These are phyloP conservation scores for Apodemia hepburni DNA, from an alignment of 2,888 invertebrate genomes.

Conservation along the genomic window DNA sequence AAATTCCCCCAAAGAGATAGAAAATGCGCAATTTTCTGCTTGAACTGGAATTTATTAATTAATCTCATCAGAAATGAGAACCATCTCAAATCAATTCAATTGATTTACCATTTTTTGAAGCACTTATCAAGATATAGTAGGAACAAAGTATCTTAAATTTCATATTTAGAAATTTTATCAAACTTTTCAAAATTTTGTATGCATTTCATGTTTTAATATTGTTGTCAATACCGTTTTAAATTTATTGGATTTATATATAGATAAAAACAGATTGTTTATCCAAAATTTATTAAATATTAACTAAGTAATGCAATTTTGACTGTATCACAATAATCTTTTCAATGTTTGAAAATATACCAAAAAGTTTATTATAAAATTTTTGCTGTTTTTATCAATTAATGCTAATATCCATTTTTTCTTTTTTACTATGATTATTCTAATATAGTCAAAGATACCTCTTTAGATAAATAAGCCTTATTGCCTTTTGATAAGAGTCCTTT, in stretches of 20 bases:
- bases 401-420: too few species aligned
- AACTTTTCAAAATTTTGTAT: background rate
- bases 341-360: too few species aligned
- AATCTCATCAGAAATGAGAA: too few species aligned
- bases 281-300: background rate
- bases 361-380: too few species aligned
- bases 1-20: too few species aligned
- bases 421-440: background rate
- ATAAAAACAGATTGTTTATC: background rate
- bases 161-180: background rate
- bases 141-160: background rate
- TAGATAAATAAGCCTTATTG: background rate
- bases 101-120: background rate
- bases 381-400: too few species aligned
- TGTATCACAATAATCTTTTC: too few species aligned
- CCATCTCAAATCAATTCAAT: too few species aligned
- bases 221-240: background rate
- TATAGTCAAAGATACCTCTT: background rate
- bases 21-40: too few species aligned
- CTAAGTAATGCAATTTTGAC: background rate
- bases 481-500: background rate
- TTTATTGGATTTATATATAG: constrained; percentile 3
- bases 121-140: background rate
- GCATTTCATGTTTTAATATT: constrained; percentile 5
- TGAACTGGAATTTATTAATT: too few species aligned